Evolutionary conservation across 2,888 invertebrate species (phyloP), one percentile per base, ranked within the genome.

Genomic region (Artemia sp.): DNA sequence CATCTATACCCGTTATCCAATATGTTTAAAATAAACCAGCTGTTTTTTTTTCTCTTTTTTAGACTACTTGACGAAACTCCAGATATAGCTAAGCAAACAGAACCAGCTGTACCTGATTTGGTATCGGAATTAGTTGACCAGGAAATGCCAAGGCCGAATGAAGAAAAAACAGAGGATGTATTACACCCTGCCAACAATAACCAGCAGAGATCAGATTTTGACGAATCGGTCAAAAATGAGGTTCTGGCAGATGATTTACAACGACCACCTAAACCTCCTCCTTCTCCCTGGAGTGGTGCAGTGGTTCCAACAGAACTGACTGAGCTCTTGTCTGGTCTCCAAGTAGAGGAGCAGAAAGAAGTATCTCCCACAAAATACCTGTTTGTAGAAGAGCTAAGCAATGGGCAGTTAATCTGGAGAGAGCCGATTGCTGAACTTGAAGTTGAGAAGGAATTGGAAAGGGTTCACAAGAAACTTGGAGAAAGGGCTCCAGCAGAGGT

Each of bases 361-460:
- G 64, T 10, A 24, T 58, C 64, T 58, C 64, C 64, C 14, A 58
- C 64, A 19, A n/a, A 24, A 24, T 58, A 58, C 64, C 9, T 58
- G 64, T 58, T 58, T 58, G n/a, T n/a, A 19, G 64, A 58, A 24
- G 64, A 58, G 64, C n/a, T 58, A 24, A 58, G 64, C 64, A 58
- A 58, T 24, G 64, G 64, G 24, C 64, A 58, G 64, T 24, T 58
- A n/a, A 58, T 58, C 14, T 58, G 64, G 64, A n/a, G 64, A 19
- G 64, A 58, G 10, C 64, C 64, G n/a, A 58, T 58, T 8, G 64
- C 64, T n/a, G 64, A 58, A 12, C 12, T 58, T n/a, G 64, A 58
- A 24, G 64, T 58, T 8, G 64, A 58, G 14, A 58, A 58, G 12
- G 64, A 19, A 19, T 24, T 58, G 14, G 64, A 58, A n/a, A 12